Evolutionary conservation across 2,888 invertebrate genomes (phyloP).

Genomic region (Polia nebulosa): DNA sequence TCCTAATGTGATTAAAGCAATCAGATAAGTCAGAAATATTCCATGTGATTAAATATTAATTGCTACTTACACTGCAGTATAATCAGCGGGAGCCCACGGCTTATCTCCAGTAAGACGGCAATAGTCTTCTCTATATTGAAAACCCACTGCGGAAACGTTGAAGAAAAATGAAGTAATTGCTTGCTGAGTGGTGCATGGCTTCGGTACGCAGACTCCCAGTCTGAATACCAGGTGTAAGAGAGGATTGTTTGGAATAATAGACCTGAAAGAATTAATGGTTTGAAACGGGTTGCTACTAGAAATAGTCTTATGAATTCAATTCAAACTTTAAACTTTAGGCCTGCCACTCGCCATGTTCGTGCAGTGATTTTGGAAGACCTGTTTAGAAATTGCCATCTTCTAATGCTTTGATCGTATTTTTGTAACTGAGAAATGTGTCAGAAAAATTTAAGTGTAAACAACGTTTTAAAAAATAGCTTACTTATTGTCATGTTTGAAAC

Average conservation of each 20-base stretch:
- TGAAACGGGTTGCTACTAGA: background rate
- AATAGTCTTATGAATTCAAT: background rate
- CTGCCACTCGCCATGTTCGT: no score
- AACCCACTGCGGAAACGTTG: conserved; percentile 43
- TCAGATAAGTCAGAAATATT: conserved; percentile 3
- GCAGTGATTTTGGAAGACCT: no score
- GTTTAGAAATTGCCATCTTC: no score
- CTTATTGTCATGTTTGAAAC: background rate
- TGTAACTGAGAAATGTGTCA: no score
- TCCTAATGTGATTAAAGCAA: conserved; percentile 5
- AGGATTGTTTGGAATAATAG: conserved; percentile 35
- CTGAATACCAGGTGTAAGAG: conserved; percentile 25
- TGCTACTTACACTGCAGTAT: conserved; percentile 44
- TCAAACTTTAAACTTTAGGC: no score
- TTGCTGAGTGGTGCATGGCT: conserved; percentile 52
- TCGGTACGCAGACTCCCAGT: conserved; percentile 50
- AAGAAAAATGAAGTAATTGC: conserved; percentile 53
- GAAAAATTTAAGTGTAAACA: no score
- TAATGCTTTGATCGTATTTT: no score
- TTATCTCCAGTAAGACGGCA: conserved; percentile 52
- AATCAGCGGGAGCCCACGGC: conserved; percentile 50
- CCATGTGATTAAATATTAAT: background rate
- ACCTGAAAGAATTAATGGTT: conserved; percentile 26
- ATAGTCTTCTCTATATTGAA: conserved; percentile 40
- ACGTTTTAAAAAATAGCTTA: conserved; percentile 13